A percentile compares a stretch with the other conserved stretches of the same genome.
These are phyloP conservation scores for Scrobipalpa atriplicella DNA, from an alignment of 2,888 invertebrate species.

Conservation along the genomic window DNA sequence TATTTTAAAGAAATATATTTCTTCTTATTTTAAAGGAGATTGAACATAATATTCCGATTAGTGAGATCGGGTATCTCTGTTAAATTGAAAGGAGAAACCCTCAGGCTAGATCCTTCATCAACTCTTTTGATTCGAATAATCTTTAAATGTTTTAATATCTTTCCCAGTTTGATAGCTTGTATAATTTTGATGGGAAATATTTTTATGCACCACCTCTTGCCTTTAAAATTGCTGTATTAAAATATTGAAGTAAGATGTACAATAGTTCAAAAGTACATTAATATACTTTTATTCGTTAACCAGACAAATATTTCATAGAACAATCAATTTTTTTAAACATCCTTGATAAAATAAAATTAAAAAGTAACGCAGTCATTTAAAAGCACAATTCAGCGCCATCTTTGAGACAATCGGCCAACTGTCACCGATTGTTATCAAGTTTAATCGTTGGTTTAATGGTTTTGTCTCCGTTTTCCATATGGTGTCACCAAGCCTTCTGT, in stretches of 20 bases:
- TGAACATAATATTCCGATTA: constrained; percentile 76
- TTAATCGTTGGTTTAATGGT: constrained; percentile 43
- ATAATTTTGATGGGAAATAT: constrained; percentile 30
- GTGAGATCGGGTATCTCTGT: constrained; percentile 55
- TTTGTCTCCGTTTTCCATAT: constrained; percentile 59
- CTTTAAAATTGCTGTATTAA: too few species aligned
- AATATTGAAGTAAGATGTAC: too few species aligned
- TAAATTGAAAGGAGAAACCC: constrained; percentile 66
- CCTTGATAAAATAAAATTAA: too few species aligned
- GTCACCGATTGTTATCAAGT: constrained; percentile 60
- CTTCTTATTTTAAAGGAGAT: constrained; percentile 51
- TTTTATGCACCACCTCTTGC: constrained; percentile 23
- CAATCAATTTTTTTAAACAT: too few species aligned
- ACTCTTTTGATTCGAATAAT: constrained; percentile 65
- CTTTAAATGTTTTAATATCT: constrained; percentile 46
- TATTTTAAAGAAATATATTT: constrained; percentile 36
- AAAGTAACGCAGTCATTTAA: constrained; percentile 18
- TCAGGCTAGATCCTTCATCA: constrained; percentile 66
- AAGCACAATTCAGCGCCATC: constrained; percentile 44
- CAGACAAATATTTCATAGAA: too few species aligned
- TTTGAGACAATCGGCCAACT: constrained; percentile 56
- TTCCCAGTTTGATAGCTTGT: constrained; percentile 38
- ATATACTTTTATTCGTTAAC: too few species aligned
- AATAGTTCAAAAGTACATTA: too few species aligned
- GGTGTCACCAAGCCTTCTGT: constrained; percentile 48